These are phyloP conservation scores for Pachypeltis micranthus DNA, from an alignment of 1,140 invertebrate genomes.

Conservation along the genomic window DNA sequence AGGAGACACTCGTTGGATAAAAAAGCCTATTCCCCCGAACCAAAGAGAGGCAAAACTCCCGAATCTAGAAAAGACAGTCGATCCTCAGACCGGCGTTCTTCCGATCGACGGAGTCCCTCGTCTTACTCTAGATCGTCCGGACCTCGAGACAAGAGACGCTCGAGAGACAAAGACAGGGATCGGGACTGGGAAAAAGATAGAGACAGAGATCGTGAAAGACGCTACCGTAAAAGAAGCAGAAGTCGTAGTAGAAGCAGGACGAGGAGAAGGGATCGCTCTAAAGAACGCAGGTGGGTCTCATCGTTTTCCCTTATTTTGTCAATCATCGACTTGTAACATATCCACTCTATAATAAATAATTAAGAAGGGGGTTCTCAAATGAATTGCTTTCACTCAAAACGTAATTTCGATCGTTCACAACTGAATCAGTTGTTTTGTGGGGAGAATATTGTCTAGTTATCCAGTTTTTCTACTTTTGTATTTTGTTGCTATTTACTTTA, in stretches of 20 bases:
- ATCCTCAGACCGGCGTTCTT: not conserved
- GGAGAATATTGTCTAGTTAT: too few species aligned
- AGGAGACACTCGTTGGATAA: not conserved
- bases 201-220: not conserved
- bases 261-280: not conserved
- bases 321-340: too few species aligned
- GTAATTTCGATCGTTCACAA: too few species aligned
- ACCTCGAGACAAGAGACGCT: not conserved
- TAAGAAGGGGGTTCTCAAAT: too few species aligned
- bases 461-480: too few species aligned
- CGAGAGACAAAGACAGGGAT: not conserved
- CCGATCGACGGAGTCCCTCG: not conserved
- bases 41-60: not conserved
- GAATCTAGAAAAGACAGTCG: not conserved
- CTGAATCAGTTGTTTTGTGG: too few species aligned
- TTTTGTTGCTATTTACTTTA: not conserved
- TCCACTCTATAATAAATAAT: too few species aligned
- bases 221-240: too few species aligned
- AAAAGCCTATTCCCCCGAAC: not conserved
- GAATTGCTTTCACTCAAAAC: too few species aligned
- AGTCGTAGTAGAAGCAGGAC: too few species aligned
- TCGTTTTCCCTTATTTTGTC: too few species aligned
- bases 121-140: not conserved
- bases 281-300: not conserved
- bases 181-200: not conserved